Conservation (phyloP, 2,888 invertebrate genomes). For the Acleris emargana region DNA sequence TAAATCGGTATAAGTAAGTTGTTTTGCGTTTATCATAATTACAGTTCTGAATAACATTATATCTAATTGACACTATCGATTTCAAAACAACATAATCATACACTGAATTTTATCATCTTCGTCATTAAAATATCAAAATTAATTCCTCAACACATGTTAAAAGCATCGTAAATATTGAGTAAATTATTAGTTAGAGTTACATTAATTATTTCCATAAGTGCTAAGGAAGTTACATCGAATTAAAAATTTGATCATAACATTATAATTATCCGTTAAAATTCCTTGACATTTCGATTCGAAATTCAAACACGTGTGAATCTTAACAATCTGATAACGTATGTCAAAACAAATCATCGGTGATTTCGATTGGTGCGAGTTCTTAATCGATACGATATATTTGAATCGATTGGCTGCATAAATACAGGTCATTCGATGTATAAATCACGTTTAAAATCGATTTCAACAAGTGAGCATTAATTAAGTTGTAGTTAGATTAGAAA, state of each 20-base stretch:
- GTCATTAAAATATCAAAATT: slow-evolving; percentile 21
- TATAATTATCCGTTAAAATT: slow-evolving; percentile 38
- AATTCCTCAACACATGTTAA: slow-evolving; percentile 35
- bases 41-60: slow-evolving; percentile 17
- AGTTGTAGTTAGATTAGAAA: slow-evolving; percentile 82
- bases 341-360: slow-evolving; percentile 59
- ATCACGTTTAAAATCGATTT: slow-evolving; percentile 81
- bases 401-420: slow-evolving; percentile 70
- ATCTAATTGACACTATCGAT: slow-evolving; percentile 29
- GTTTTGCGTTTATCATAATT: slow-evolving; percentile 4
- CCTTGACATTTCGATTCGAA: slow-evolving; percentile 60
- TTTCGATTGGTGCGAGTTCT: slow-evolving; percentile 53
- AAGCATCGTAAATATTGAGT: slow-evolving; percentile 30
- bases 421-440: slow-evolving; percentile 80
- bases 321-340: slow-evolving; percentile 44
- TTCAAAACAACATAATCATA: slow-evolving; percentile 34
- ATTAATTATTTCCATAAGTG: slow-evolving; percentile 33
- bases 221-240: slow-evolving; percentile 27
- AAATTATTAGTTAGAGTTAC: slow-evolving; percentile 33
- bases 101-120: slow-evolving; percentile 21
- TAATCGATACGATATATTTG: slow-evolving; percentile 66
- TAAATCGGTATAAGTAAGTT: no score
- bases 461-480: slow-evolving; percentile 84
- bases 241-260: slow-evolving; percentile 15
- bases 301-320: slow-evolving; percentile 30